Percentiles rank a stretch among this genome's conserved stretches.
Conservation (phyloP, 2,888 invertebrate species). For the Subacronicta megacephala region DNA sequence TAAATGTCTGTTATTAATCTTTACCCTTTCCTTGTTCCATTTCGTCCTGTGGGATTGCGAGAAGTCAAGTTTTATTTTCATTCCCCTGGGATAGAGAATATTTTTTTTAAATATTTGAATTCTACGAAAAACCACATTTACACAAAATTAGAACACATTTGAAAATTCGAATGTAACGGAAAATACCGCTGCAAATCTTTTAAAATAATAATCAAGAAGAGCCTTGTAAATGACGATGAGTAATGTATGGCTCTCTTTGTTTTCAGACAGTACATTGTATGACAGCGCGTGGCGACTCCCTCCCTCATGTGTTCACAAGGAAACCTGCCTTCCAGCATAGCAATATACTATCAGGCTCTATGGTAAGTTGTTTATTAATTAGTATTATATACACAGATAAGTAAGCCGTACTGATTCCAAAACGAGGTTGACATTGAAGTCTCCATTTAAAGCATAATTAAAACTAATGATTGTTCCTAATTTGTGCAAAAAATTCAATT, state of each 20-base stretch:
- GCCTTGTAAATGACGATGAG: slow-evolving; percentile 31
- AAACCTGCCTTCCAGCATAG: slow-evolving; percentile 71
- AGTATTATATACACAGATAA: too few relatives aligned
- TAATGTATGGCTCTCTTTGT: slow-evolving; percentile 62
- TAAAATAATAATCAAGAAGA: slow-evolving; percentile 25
- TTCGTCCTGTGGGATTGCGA: not conserved
- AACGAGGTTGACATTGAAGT: too few relatives aligned
- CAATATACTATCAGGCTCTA: slow-evolving; percentile 56
- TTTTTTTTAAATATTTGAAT: not conserved
- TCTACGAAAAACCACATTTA: not conserved
- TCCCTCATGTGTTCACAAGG: slow-evolving; percentile 80
- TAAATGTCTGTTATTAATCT: slow-evolving; percentile 14
- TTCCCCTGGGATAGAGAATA: not conserved
- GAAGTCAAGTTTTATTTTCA: not conserved
- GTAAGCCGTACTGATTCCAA: too few relatives aligned
- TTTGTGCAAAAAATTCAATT: too few relatives aligned
- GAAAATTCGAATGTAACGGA: slow-evolving; percentile 10
- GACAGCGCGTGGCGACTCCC: slow-evolving; percentile 53
- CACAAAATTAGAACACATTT: slow-evolving; percentile 6
- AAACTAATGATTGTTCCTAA: too few relatives aligned
- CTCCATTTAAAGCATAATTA: too few relatives aligned
- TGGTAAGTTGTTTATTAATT: slow-evolving; percentile 62
- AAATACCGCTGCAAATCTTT: slow-evolving; percentile 25
- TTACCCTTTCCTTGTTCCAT: not conserved
- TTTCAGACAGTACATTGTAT: slow-evolving; percentile 70